Evolutionary conservation across 2,113 vertebrate species (phyloP), one percentile per base, ranked within the genome.

Genomic region (Eonycteris spelaea): DNA sequence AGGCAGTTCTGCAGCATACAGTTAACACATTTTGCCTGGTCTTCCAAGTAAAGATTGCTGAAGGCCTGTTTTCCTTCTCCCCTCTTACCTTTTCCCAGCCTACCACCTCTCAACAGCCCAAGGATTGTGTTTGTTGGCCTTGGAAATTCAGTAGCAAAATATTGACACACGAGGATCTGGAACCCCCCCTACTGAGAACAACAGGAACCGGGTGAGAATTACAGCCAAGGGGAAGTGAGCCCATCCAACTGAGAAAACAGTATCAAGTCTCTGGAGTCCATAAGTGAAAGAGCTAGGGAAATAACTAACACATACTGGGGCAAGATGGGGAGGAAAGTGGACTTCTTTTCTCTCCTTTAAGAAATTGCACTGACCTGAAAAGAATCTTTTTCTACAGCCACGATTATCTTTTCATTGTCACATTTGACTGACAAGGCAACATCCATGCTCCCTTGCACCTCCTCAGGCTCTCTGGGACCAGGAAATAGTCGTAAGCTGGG

Each of bases 311-410:
- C 26, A 48, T 65, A 51, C 18, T n/a, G 26, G 65, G 55, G 51
- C 22, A 16, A 78, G 57, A 71, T 21, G 48, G 10, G 5, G 63
- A 38, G 55, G 14, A 55, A 48, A 59, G 21, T 2, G 1, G 48
- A 30, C 43, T 65, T 61, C 63, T 75, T 30, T 43, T 51, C 68
- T 40, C 71, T 61, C 67, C 74, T 38, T 43, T 79, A 89, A 73
- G 68, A 85, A 61, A 65, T 26, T 35, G 77, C 30, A 98, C 99
- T 95, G 97, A 99, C 99, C 98, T 99, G 98, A 65, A 99, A 98
- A 88, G 98, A 99, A 45, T 99, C 99, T 97, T 99, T 99, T 95
- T 99, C 98, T 57, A 99, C 97, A 97, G 98, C 98, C 96, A 99
- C 99, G n/a, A 98, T 98, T 99, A 99, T 99, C 97, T 97, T 99